phyloP scores from a whole-genome alignment of 2,113 vertebrate genomes.

The Tiliqua scincoides region DNA sequence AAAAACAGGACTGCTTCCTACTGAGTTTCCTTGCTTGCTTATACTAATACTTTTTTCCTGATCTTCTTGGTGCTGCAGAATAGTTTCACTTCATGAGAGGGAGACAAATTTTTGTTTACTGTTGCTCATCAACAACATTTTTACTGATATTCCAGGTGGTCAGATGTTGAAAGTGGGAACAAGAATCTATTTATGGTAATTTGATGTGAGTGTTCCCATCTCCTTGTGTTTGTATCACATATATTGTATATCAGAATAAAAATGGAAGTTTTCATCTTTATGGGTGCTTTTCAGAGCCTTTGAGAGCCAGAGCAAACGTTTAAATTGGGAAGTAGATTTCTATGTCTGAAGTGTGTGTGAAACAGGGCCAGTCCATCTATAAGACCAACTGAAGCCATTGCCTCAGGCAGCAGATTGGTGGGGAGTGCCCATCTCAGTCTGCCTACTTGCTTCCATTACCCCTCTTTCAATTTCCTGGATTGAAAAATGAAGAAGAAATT shows the following conservation, averaged over 20 bases:
- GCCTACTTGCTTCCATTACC: too few species aligned
- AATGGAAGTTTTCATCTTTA: neutral
- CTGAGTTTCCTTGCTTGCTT: neutral
- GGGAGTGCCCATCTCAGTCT: too few species aligned
- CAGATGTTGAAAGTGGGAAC: neutral
- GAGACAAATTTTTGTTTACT: neutral
- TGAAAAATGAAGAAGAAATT: too few species aligned
- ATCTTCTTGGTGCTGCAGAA: neutral
- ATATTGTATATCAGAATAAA: neutral
- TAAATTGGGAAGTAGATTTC: neutral
- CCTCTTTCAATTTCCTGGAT: too few species aligned
- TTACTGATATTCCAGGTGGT: neutral
- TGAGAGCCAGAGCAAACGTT: neutral
- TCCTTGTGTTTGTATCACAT: neutral
- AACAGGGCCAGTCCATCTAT: too few species aligned
- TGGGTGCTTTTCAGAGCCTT: neutral
- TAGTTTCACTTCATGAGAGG: neutral
- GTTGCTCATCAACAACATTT: neutral
- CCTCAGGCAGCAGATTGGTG: too few species aligned
- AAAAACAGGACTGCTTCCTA: neutral
- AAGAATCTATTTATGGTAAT: neutral
- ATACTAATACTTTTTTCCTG: neutral
- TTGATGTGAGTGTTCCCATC: neutral
- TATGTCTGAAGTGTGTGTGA: neutral
- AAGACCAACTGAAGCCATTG: too few species aligned